These are phyloP conservation scores for Polydrusus cervinus DNA, from an alignment of 2,888 invertebrate genomes.

Conservation along the genomic window DNA sequence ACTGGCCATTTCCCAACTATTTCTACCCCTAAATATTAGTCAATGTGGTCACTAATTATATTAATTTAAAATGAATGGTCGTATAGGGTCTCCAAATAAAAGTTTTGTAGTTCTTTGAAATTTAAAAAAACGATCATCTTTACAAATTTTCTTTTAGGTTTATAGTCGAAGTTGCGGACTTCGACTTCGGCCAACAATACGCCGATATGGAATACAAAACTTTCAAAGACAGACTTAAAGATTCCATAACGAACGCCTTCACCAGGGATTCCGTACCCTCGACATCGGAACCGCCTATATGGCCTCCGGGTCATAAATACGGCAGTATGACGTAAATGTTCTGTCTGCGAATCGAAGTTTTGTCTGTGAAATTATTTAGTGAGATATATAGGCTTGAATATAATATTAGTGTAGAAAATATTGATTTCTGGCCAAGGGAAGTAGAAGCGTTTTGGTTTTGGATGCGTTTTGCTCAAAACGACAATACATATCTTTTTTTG, in stretches of 20 bases:
- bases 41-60: no score
- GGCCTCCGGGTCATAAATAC: constrained; percentile 73
- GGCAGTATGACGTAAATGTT: constrained; percentile 72
- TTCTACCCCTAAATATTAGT: no score
- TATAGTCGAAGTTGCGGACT: constrained; percentile 91
- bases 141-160: constrained; percentile 73
- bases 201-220: constrained; percentile 91
- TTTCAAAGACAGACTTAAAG: constrained; percentile 86
- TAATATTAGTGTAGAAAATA: constrained; percentile 10
- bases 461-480: constrained; percentile 11
- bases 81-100: no score
- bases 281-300: constrained; percentile 66
- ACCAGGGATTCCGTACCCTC: constrained; percentile 64
- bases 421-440: not conserved
- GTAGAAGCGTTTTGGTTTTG: not conserved
- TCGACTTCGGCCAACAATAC: constrained; percentile 88
- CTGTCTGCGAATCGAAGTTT: not conserved
- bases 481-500: not conserved
- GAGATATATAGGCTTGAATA: constrained; percentile 30
- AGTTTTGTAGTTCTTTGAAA: no score
- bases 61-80: no score
- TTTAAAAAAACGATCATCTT: no score
- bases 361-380: constrained; percentile 26
- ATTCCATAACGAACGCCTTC: constrained; percentile 81
- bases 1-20: no score